Conservation (phyloP, 2,888 invertebrate species). For the Amaurobius ferox region DNA sequence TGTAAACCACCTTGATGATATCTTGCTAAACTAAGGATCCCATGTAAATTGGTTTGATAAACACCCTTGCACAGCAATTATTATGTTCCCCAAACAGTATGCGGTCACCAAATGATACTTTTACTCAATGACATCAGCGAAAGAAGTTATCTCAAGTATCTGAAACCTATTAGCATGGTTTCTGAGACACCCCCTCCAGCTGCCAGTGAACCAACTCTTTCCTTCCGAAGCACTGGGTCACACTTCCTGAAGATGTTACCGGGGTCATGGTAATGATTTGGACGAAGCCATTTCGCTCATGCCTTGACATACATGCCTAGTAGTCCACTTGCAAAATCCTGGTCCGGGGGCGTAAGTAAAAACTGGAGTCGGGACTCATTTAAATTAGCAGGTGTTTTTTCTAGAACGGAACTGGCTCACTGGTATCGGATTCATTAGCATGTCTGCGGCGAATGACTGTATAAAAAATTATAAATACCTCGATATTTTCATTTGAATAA, state of each 20-base stretch:
- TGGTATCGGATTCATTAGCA: background rate
- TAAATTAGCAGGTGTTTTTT: background rate
- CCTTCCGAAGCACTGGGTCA: constrained; percentile 24
- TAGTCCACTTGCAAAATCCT: constrained; percentile 55
- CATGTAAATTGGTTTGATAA: no score
- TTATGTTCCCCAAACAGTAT: no score
- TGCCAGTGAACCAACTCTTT: background rate
- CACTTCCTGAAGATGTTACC: constrained; percentile 39
- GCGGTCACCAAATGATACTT: no score
- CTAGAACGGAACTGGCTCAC: background rate
- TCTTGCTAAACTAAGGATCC: no score
- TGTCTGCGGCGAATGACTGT: background rate
- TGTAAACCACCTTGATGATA: no score
- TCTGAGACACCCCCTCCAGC: no score
- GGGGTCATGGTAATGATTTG: constrained; percentile 42
- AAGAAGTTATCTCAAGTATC: no score
- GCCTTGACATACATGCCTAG: constrained; percentile 55
- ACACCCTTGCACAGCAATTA: no score
- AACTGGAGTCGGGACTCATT: constrained; percentile 11
- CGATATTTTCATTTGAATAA: no score
- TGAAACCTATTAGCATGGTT: no score
- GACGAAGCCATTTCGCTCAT: background rate
- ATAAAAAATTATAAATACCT: no score
- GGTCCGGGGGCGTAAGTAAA: constrained; percentile 48
- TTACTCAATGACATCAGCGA: no score